A percentile compares a stretch with the other conserved stretches of the same genome.
These are phyloP conservation scores for Hylaeus anthracinus DNA, from an alignment of 1,140 invertebrate species.

Conservation along the genomic window DNA sequence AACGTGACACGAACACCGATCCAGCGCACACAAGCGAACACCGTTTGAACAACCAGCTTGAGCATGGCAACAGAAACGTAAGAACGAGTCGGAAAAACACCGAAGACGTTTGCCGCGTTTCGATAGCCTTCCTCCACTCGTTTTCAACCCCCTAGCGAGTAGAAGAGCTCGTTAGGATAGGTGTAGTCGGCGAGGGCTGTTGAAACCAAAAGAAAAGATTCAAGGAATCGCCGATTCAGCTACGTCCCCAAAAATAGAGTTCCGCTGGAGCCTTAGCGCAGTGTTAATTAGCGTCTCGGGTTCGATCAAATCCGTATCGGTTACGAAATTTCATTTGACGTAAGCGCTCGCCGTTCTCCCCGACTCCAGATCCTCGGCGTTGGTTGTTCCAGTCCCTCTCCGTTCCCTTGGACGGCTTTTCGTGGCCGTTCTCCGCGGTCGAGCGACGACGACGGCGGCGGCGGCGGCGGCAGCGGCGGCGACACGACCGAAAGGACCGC, in stretches of 20 bases:
- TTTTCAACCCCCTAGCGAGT: not conserved
- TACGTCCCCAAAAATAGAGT: no score
- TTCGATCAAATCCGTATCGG: not conserved
- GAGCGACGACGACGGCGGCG: not conserved
- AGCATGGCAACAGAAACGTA: not conserved
- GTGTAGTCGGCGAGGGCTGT: no score
- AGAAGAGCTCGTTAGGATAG: no score
- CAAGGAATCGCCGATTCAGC: no score
- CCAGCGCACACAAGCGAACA: not conserved
- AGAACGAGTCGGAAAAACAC: not conserved
- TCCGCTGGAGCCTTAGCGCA: no score
- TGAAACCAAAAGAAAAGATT: no score
- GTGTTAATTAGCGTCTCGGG: not conserved
- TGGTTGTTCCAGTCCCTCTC: not conserved
- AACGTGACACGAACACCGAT: constrained; percentile 26
- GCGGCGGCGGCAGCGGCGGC: not conserved
- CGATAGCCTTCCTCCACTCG: not conserved
- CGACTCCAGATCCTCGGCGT: not conserved
- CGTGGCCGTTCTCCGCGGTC: constrained; percentile 50
- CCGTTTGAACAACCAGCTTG: not conserved
- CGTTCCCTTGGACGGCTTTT: constrained; percentile 24
- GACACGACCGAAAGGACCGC: constrained; percentile 54
- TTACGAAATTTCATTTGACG: constrained; percentile 43
- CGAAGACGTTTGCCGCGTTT: not conserved
- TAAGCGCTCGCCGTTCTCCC: not conserved